These are phyloP conservation scores for Trypoxylon attenuatum DNA, from an alignment of 2,888 invertebrate species.

Conservation along the genomic window DNA sequence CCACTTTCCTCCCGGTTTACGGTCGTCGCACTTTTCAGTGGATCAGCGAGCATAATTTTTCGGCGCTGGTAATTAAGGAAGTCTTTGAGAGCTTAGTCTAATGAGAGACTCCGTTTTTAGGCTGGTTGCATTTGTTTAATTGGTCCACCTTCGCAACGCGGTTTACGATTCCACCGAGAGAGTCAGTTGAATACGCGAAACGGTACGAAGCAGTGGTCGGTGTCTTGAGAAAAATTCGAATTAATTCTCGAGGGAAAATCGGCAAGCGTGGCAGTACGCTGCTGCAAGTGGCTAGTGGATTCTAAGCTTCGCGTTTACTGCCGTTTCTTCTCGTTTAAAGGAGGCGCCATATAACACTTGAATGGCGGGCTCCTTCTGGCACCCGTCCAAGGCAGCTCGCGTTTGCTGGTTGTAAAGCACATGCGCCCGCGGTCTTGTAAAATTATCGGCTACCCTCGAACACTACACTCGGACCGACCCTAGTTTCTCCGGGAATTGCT, in stretches of 20 bases:
- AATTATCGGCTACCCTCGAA: conserved; percentile 50
- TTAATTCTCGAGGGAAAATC: conserved; percentile 59
- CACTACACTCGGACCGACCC: conserved; percentile 1
- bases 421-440: conserved; percentile 58
- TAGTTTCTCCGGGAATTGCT: conserved; percentile 6
- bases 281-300: conserved; percentile 11
- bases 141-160: no score
- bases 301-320: conserved; percentile 4
- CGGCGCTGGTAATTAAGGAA: no score
- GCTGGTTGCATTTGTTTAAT: no score
- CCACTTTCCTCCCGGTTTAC: no score
- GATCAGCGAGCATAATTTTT: conserved; percentile 15
- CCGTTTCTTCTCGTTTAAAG: conserved; percentile 14
- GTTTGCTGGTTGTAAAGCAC: conserved; percentile 56
- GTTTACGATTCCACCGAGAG: no score
- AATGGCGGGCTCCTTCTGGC: conserved; percentile 62
- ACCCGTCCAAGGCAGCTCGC: conserved; percentile 63
- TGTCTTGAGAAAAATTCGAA: conserved; percentile 18
- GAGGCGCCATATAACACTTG: conserved; percentile 58
- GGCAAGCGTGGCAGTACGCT: no score
- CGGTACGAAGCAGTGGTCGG: no score
- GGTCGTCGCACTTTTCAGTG: no score
- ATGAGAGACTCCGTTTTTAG: no score
- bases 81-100: no score
- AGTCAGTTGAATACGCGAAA: no score